phyloP scores from a whole-genome alignment of 2,888 invertebrate genomes.

The Prostheceraeus crozeri region DNA sequence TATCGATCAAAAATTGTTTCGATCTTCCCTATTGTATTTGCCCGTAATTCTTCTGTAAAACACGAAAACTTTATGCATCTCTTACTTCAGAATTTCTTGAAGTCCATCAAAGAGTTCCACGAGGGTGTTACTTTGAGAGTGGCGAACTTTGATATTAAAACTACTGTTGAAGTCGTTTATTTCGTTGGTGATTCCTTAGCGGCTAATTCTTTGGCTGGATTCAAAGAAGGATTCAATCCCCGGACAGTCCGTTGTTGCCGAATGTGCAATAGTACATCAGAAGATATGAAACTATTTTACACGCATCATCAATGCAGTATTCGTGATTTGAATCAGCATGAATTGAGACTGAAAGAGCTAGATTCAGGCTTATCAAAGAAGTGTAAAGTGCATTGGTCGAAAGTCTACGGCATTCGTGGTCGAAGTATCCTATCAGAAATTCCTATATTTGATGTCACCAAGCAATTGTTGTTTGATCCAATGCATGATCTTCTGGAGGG shows the following conservation, averaged over 20 bases:
- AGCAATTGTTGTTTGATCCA: constrained; percentile 5
- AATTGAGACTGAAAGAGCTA: neutral
- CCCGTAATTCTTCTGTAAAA: neutral
- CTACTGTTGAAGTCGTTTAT: too few species aligned
- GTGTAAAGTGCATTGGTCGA: neutral
- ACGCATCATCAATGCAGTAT: neutral
- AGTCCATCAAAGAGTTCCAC: too few species aligned
- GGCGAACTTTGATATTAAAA: too few species aligned
- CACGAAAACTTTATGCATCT: too few species aligned
- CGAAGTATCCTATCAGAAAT: neutral
- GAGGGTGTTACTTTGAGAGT: too few species aligned
- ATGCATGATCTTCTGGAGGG: constrained; percentile 14
- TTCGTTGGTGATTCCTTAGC: too few species aligned
- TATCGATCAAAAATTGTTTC: neutral
- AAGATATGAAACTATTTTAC: neutral
- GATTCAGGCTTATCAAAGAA: neutral
- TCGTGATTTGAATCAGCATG: neutral
- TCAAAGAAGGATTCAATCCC: neutral
- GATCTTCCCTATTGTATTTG: neutral
- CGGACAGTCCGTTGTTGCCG: neutral
- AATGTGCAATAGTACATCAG: neutral
- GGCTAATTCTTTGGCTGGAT: neutral
- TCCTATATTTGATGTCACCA: constrained; percentile 6
- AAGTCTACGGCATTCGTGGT: neutral
- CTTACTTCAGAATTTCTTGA: too few species aligned